A percentile compares a stretch with the other conserved stretches of the same genome.
These are phyloP conservation scores for Semibalanus balanoides DNA, from an alignment of 1,140 invertebrate genomes.

Conservation along the genomic window DNA sequence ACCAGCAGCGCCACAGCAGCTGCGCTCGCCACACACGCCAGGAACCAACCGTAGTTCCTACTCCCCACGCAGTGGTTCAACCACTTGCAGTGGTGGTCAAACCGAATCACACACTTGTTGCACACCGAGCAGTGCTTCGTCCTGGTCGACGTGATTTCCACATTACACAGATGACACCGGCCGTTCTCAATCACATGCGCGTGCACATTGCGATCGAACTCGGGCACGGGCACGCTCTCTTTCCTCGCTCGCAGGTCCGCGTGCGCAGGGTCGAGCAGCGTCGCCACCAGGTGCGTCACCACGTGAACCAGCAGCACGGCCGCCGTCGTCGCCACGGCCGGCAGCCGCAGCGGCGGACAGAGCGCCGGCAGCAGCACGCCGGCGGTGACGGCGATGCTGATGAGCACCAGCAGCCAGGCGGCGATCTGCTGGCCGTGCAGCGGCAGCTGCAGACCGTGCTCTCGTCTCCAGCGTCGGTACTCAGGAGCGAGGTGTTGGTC, in stretches of 20 bases:
- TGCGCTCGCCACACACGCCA: slow-evolving; percentile 66
- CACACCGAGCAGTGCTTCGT: slow-evolving; percentile 93
- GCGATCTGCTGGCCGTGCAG: slow-evolving; percentile 73
- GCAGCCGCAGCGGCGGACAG: slow-evolving; percentile 38
- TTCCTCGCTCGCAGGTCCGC: slow-evolving; percentile 39
- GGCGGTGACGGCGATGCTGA: slow-evolving; percentile 55
- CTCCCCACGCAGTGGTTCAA: slow-evolving; percentile 88
- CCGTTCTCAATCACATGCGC: slow-evolving; percentile 89
- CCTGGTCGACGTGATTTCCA: slow-evolving; percentile 46
- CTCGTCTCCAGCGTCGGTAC: slow-evolving; percentile 23
- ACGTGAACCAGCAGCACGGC: slow-evolving; percentile 36
- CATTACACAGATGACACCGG: slow-evolving; percentile 83
- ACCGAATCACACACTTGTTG: slow-evolving; percentile 87
- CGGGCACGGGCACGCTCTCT: slow-evolving; percentile 35
- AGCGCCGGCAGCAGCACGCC: slow-evolving; percentile 55
- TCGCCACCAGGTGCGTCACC: slow-evolving; percentile 53
- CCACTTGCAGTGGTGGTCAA: slow-evolving; percentile 95
- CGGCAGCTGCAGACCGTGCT: slow-evolving; percentile 56
- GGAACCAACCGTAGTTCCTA: slow-evolving; percentile 76
- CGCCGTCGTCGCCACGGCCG: slow-evolving; percentile 40
- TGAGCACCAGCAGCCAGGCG: slow-evolving; percentile 61
- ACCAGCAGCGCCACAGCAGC: slow-evolving; percentile 54
- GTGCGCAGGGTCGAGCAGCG: slow-evolving; percentile 77
- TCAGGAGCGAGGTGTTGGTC: not conserved
- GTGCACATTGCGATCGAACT: slow-evolving; percentile 74